These are phyloP conservation scores for Platorchestia sp. DNA, from an alignment of 1,140 invertebrate species.

Conservation along the genomic window DNA sequence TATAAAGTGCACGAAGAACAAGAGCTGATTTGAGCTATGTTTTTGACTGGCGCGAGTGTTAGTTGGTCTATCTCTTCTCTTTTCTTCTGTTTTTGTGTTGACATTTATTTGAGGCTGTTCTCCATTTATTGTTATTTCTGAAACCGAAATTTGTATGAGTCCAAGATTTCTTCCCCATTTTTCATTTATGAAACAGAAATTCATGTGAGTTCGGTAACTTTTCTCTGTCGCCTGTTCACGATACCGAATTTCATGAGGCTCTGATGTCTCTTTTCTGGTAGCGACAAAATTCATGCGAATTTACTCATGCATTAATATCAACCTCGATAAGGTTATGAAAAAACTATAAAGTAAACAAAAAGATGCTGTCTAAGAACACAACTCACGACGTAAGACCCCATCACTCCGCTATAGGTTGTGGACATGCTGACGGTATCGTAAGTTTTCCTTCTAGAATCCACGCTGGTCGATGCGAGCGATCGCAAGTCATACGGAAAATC, in stretches of 20 bases:
- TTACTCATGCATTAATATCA: neutral
- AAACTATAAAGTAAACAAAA: neutral
- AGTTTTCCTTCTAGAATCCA: slow-evolving; percentile 17
- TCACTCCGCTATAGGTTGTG: neutral
- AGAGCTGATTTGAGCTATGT: neutral
- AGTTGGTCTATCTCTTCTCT: too few relatives aligned
- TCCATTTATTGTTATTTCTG: too few relatives aligned
- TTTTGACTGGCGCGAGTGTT: neutral
- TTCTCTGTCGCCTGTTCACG: too few relatives aligned
- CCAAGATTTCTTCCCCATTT: too few relatives aligned
- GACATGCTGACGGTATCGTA: slow-evolving; percentile 21
- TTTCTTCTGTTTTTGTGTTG: neutral
- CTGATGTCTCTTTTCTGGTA: too few relatives aligned
- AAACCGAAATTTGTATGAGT: too few relatives aligned
- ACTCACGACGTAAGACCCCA: slow-evolving; percentile 8
- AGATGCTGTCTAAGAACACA: neutral
- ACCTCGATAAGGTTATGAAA: neutral
- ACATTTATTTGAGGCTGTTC: too few relatives aligned
- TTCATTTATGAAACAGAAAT: too few relatives aligned
- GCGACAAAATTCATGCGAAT: neutral
- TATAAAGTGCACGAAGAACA: neutral
- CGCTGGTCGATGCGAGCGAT: neutral
- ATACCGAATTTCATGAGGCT: too few relatives aligned
- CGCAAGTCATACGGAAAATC: slow-evolving; percentile 8
- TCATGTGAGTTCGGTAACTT: too few relatives aligned